Evolutionary conservation across 2,888 invertebrate genomes (phyloP).

Genomic region (Coleophora deauratella): DNA sequence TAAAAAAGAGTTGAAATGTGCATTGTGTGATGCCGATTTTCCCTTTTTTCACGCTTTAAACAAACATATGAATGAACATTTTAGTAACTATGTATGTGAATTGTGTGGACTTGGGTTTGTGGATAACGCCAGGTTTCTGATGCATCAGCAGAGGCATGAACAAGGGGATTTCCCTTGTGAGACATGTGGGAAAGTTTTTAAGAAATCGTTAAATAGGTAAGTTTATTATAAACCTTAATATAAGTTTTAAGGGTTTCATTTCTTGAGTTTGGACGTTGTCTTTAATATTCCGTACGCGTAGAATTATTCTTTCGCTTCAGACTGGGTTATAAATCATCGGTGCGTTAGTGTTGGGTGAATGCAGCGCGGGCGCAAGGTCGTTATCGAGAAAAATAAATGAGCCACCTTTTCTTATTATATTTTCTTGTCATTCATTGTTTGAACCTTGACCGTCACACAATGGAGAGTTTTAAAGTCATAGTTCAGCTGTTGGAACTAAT

Average conservation of each 20-base stretch:
- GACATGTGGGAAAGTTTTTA: conserved; percentile 56
- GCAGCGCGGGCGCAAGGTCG: no score
- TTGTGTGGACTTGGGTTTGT: conserved; percentile 5
- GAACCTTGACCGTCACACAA: no score
- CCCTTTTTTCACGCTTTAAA: conserved; percentile 5
- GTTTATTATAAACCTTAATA: background rate
- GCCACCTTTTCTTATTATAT: no score
- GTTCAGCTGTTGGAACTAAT: no score
- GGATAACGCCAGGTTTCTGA: conserved; percentile 3
- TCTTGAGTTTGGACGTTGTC: no score
- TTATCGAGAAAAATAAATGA: no score
- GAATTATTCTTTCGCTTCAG: no score
- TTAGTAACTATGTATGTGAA: conserved; percentile 6
- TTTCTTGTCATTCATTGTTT: no score
- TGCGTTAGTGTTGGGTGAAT: no score
- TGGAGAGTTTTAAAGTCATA: no score
- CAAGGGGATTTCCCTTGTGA: conserved; percentile 50
- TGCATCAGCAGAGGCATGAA: conserved; percentile 19
- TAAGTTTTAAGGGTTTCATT: background rate
- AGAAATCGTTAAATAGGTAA: conserved; percentile 38
- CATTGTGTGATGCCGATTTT: conserved; percentile 1
- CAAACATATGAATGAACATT: conserved; percentile 7
- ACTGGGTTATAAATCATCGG: no score
- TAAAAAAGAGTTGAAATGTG: conserved; percentile 14
- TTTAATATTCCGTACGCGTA: no score